Conservation (phyloP, 2,113 vertebrate species). For the Pseudopipra pipra region DNA sequence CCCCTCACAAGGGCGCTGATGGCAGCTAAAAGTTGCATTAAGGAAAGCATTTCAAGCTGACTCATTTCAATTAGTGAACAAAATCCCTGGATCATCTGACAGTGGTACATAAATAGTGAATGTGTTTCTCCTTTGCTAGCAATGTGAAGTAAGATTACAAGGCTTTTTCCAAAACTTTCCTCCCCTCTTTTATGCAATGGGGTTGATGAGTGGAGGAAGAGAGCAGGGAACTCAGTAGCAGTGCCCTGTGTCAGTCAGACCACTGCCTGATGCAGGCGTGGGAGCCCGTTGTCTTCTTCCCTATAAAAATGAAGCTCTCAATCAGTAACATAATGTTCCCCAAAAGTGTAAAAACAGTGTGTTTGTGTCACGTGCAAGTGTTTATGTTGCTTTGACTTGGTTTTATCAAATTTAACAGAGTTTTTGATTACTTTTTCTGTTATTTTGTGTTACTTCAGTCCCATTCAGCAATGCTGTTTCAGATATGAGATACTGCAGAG, state of each 20-base stretch:
- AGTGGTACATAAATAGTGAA: background rate
- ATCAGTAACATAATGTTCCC: background rate
- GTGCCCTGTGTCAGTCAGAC: background rate
- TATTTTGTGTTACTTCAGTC: background rate
- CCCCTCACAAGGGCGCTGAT: background rate
- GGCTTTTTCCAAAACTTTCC: background rate
- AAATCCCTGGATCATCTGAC: background rate
- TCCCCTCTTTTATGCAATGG: accelerated
- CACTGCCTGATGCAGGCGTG: background rate
- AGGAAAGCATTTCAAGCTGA: constrained; percentile 1
- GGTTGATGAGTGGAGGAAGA: background rate
- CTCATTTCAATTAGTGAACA: background rate
- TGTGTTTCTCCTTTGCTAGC: background rate
- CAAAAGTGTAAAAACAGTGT: background rate
- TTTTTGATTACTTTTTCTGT: background rate
- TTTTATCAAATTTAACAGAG: background rate
- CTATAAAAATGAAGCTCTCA: background rate
- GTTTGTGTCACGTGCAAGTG: background rate
- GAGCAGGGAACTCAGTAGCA: accelerated
- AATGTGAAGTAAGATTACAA: background rate
- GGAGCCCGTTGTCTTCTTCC: background rate
- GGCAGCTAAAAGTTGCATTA: constrained; percentile 31
- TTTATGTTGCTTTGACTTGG: background rate
- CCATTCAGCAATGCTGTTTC: background rate
- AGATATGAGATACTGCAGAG: background rate